Evolutionary conservation across 2,888 invertebrate genomes (phyloP).

Genomic region (Erpobdella octoculata): DNA sequence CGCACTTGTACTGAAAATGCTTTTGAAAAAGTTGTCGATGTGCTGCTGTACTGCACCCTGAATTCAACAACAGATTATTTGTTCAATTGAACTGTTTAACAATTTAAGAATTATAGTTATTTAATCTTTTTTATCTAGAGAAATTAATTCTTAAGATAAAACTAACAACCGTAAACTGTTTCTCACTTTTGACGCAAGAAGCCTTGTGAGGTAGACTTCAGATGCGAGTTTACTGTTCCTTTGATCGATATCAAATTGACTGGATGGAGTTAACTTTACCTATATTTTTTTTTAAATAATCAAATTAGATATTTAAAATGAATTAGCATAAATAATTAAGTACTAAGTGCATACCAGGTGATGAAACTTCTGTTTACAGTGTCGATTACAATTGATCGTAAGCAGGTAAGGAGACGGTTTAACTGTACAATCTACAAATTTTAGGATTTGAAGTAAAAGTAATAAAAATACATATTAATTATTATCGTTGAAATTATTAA

Average conservation of each 20-base stretch:
- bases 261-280: background rate
- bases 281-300: background rate
- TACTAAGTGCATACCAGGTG: background rate
- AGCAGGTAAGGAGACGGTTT: constrained; percentile 8
- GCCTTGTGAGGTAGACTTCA: constrained; percentile 92
- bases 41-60: constrained; percentile 92
- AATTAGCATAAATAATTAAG: background rate
- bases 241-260: background rate
- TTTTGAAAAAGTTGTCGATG: constrained; percentile 91
- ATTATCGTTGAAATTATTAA: background rate
- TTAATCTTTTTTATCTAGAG: no score
- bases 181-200: constrained; percentile 79
- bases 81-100: no score
- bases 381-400: constrained; percentile 12
- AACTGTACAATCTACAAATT: no score
- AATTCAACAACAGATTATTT: background rate
- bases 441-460: background rate
- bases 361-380: constrained; percentile 12
- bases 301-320: background rate
- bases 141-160: background rate
- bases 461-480: background rate
- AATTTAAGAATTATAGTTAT: no score
- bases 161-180: background rate
- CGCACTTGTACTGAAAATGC: constrained; percentile 62
- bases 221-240: constrained; percentile 68